These are phyloP conservation scores for Esox lucius DNA, from an alignment of 2,797 vertebrate species.

Conservation along the genomic window DNA sequence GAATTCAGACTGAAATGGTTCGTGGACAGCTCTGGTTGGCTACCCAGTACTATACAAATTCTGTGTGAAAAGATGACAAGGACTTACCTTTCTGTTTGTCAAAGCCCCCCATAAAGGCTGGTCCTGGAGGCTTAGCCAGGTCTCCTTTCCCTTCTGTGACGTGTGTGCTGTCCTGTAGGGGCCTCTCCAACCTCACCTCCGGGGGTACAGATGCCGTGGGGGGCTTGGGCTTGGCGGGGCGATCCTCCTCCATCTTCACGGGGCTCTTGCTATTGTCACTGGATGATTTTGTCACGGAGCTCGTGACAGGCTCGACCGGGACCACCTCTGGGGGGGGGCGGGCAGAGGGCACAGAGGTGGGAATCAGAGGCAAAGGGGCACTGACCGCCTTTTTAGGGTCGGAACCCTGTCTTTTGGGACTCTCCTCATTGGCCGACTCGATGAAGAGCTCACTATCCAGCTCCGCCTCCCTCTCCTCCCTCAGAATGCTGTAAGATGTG, in stretches of 20 bases:
- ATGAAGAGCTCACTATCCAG: slow-evolving; percentile 98
- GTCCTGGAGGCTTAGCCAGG: slow-evolving; percentile 53
- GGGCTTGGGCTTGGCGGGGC: slow-evolving; percentile 67
- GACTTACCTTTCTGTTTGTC: slow-evolving; percentile 91
- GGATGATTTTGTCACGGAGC: slow-evolving; percentile 51
- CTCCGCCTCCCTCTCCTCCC: slow-evolving; percentile 96
- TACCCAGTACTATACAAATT: neutral
- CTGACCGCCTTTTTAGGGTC: slow-evolving; percentile 78
- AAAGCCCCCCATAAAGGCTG: slow-evolving; percentile 72
- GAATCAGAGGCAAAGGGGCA: slow-evolving; percentile 66
- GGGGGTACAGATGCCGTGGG: slow-evolving; percentile 71
- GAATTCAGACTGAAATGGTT: neutral
- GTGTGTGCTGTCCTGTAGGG: slow-evolving; percentile 58
- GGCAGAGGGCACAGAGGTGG: slow-evolving; percentile 51
- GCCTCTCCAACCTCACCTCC: slow-evolving; percentile 67
- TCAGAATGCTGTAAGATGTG: slow-evolving; percentile 92
- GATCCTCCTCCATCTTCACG: slow-evolving; percentile 64
- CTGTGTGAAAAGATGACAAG: neutral
- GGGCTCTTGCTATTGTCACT: slow-evolving; percentile 61
- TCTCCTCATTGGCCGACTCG: slow-evolving; percentile 95
- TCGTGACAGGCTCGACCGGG: slow-evolving; percentile 53
- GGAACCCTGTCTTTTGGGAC: slow-evolving; percentile 91
- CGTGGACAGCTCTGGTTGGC: neutral
- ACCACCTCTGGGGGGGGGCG: slow-evolving; percentile 48
- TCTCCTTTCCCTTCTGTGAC: slow-evolving; percentile 61